Evolutionary conservation across 2,888 invertebrate genomes (phyloP).

Genomic region (Drosophila formosana): DNA sequence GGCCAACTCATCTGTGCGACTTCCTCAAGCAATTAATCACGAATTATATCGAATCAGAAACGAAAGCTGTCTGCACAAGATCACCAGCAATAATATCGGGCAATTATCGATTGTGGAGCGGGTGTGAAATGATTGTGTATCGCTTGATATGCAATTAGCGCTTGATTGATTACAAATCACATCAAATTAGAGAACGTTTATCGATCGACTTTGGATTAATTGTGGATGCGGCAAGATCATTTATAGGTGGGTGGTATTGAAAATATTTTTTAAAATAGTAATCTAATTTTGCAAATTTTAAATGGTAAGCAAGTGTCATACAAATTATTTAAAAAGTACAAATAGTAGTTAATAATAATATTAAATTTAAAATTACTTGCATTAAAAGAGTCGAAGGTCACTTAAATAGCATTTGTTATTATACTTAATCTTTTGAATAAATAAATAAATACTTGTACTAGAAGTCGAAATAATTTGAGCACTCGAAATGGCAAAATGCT

Average conservation of each 20-base stretch:
- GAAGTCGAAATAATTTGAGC: not conserved
- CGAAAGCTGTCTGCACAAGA: not conserved
- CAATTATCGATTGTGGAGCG: slow-evolving; percentile 5
- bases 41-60: slow-evolving; percentile 37
- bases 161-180: not conserved
- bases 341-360: not conserved
- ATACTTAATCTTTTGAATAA: too few species aligned
- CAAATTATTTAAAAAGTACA: too few species aligned
- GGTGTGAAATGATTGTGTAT: not conserved
- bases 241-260: not conserved
- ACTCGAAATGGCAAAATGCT: too few species aligned
- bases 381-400: too few species aligned
- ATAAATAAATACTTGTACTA: not conserved
- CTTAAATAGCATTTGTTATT: too few species aligned
- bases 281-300: too few species aligned
- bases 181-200: not conserved
- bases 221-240: not conserved
- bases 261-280: too few species aligned
- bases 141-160: not conserved
- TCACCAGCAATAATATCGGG: slow-evolving; percentile 12
- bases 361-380: not conserved
- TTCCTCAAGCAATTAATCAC: slow-evolving; percentile 67
- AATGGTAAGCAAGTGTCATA: too few species aligned
- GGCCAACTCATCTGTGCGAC: slow-evolving; percentile 42
- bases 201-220: not conserved